Conservation (phyloP, 2,888 invertebrate species). For the Steromphala cineraria region DNA sequence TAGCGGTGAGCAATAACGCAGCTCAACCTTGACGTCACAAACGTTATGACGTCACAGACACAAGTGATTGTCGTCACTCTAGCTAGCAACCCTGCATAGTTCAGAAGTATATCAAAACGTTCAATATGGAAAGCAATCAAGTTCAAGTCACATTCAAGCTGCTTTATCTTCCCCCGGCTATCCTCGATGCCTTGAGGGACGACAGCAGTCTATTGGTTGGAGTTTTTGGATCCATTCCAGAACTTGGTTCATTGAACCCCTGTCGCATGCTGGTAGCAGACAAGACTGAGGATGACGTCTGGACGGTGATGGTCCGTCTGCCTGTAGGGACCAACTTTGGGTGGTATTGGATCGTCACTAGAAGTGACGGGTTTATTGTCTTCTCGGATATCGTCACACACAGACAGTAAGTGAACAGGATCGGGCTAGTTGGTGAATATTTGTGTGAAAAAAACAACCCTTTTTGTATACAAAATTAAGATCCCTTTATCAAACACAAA, state of each 20-base stretch:
- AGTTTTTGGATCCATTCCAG: neutral
- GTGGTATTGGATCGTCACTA: neutral
- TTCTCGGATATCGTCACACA: neutral
- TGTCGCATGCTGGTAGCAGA: neutral
- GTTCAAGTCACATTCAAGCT: neutral
- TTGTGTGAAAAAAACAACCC: no score
- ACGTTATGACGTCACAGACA: no score
- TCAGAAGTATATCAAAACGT: no score
- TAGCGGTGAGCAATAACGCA: no score
- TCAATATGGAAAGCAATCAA: neutral
- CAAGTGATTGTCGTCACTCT: no score
- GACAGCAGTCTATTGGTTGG: neutral
- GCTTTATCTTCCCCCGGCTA: neutral
- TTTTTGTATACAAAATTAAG: no score
- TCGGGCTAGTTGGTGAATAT: no score
- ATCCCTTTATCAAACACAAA: no score
- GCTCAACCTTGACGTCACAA: no score
- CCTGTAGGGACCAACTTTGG: neutral
- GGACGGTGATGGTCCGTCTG: neutral
- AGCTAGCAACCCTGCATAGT: no score
- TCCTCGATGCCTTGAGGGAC: neutral
- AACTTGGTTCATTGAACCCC: neutral
- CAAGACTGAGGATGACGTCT: neutral
- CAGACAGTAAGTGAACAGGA: neutral
- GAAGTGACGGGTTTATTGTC: neutral